These are phyloP conservation scores for Apteryx mantelli DNA, from an alignment of 2,113 vertebrate genomes.

Conservation along the genomic window DNA sequence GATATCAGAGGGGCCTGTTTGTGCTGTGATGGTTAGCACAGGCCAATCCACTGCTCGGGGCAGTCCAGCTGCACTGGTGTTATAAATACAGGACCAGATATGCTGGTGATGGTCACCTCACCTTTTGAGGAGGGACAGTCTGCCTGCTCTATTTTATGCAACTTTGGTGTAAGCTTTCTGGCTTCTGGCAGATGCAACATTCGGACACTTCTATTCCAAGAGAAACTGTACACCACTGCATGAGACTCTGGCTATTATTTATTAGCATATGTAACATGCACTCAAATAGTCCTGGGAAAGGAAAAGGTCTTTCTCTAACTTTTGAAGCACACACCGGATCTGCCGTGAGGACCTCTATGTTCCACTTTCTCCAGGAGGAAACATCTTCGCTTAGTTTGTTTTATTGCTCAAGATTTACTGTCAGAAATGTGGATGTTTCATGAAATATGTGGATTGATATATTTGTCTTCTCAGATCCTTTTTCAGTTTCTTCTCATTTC, in stretches of 20 bases:
- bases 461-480: neutral
- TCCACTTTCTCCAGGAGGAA: neutral
- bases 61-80: neutral
- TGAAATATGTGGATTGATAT: neutral
- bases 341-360: neutral
- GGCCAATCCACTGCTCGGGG: neutral
- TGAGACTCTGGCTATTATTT: too few species aligned
- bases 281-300: too few species aligned
- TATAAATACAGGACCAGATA: neutral
- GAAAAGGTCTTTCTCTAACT: neutral
- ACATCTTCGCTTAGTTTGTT: neutral
- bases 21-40: neutral
- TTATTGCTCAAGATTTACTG: neutral
- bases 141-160: neutral
- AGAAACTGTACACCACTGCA: too few species aligned
- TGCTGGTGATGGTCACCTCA: neutral
- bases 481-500: neutral
- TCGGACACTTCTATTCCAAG: too few species aligned
- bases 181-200: neutral
- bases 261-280: too few species aligned
- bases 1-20: neutral
- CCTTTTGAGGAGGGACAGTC: neutral
- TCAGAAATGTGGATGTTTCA: neutral
- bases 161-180: neutral
- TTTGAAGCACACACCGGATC: neutral